Evolutionary conservation across 1,140 invertebrate species (phyloP).

Genomic region (Mesaphorura yosii): DNA sequence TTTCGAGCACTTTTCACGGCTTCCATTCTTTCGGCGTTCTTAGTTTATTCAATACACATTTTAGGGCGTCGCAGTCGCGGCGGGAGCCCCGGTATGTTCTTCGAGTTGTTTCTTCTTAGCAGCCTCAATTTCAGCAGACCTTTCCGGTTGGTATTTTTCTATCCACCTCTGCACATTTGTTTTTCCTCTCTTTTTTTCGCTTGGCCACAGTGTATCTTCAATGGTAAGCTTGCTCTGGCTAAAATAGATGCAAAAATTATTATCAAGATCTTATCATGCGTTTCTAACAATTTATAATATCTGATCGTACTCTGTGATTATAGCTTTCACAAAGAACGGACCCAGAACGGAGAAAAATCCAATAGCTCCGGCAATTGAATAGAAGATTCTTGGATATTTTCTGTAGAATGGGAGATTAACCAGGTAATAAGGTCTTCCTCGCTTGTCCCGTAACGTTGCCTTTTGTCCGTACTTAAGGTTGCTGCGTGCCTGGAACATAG

Average conservation of each 20-base stretch:
- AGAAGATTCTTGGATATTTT: slow-evolving; percentile 12
- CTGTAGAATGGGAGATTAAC: slow-evolving; percentile 14
- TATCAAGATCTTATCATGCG: background rate
- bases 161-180: no score
- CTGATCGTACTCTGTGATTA: background rate
- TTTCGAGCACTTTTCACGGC: slow-evolving; percentile 58
- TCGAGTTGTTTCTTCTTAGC: no score
- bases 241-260: background rate
- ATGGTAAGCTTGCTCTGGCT: background rate
- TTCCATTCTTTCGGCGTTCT: slow-evolving; percentile 58
- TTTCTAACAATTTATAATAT: background rate
- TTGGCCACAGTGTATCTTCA: slow-evolving; percentile 13
- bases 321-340: no score
- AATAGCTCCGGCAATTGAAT: background rate
- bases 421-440: slow-evolving; percentile 17
- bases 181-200: slow-evolving; percentile 17
- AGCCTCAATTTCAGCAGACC: no score
- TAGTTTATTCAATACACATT: background rate
- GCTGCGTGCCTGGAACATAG: no score
- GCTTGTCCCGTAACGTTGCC: slow-evolving; percentile 1
- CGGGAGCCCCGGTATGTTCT: no score
- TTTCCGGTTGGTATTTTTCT: no score
- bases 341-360: no score
- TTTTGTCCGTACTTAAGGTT: no score
- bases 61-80: background rate